Conservation (phyloP, 2,888 invertebrate species). For the Pachliopta kotzebuea region DNA sequence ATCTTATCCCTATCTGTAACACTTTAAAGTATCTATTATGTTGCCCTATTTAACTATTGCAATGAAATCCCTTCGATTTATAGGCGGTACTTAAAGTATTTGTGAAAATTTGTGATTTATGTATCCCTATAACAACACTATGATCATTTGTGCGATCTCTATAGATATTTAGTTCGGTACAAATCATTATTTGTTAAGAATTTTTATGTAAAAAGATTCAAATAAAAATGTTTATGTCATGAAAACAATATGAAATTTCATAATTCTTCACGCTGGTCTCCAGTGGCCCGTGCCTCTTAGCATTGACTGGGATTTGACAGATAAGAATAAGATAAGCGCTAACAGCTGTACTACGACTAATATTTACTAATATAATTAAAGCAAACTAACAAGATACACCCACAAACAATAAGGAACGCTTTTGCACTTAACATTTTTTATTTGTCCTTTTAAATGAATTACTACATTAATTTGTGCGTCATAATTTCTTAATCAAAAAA, state of each 20-base stretch:
- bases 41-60: constrained; percentile 36
- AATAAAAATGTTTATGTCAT: constrained; percentile 4
- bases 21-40: constrained; percentile 36
- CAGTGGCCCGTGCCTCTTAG: constrained; percentile 64
- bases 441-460: background rate
- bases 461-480: background rate
- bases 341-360: constrained; percentile 64
- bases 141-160: background rate
- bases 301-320: constrained; percentile 80
- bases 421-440: constrained; percentile 27
- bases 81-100: constrained; percentile 32
- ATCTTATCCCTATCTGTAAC: constrained; percentile 20
- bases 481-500: background rate
- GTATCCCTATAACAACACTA: constrained; percentile 15
- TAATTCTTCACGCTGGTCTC: constrained; percentile 39
- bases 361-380: constrained; percentile 73
- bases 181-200: background rate
- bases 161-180: background rate
- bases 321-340: constrained; percentile 71
- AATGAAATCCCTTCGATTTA: constrained; percentile 36
- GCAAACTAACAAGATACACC: constrained; percentile 54
- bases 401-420: constrained; percentile 46
- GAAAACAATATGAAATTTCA: constrained; percentile 14
- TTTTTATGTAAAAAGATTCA: constrained; percentile 3
- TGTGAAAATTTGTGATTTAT: constrained; percentile 30